Evolutionary conservation across 2,888 invertebrate genomes (phyloP), one percentile per base, ranked within the genome.

Genomic region (Euphydryas editha): DNA sequence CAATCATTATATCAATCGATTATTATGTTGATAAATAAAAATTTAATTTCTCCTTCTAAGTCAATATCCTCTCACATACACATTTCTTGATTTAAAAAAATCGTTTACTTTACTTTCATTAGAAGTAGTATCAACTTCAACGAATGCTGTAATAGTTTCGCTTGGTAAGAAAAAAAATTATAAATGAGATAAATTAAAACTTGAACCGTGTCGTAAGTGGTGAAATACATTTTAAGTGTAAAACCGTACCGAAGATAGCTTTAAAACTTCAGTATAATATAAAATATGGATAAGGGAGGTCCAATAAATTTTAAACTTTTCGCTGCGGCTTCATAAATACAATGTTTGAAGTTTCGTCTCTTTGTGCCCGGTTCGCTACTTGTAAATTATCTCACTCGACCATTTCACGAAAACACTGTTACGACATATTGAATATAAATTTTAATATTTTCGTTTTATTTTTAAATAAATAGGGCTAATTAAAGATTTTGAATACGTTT

Each of bases 271-370:
- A 63, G 57, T 57, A 18, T 49, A 62, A 49, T 59, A 21, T 63
- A 55, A 63, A 67, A 60, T 65, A 65, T 65, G 60, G 36, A 63
- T 56, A 57, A 60, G 60, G 57, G 49, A 59, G 59, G 39, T 39
- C 61, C 59, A 59, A 67, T 67, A 67, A 67, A 67, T 67, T 60
- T 55, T 56, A 67, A 67, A 67, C 59, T 68, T 65, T 56, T 21
- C 46, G 46, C 58, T 30, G 58, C 46, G 42, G 65, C 60, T 65
- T 65, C 58, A 59, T 68, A 59, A 65, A 58, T 62, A 61, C 68
- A 30, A 24, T 61, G 68, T 65, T 68, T 59, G 24, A 56, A 65
- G 56, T 65, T 62, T 63, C 49, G 39, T 63, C 49, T 67, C 56
- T 49, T 65, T 62, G 55, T 60, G n/a, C 58, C 36, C 42, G 42